Evolutionary conservation across 2,113 vertebrate species (phyloP).

Genomic region (Numenius arquata): DNA sequence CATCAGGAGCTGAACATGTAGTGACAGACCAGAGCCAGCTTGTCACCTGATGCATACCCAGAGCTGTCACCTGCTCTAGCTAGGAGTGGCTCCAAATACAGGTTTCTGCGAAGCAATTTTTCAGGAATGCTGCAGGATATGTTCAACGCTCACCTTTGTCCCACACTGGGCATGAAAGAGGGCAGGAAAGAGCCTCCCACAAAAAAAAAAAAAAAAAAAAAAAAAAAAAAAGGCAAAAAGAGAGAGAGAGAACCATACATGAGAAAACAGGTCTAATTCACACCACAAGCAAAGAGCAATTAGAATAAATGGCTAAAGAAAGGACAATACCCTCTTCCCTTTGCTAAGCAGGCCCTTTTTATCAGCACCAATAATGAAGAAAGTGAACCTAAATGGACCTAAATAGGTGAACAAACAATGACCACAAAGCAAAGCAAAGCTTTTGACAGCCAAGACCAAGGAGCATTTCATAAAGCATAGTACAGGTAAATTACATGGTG

Average conservation of each 20-base stretch:
- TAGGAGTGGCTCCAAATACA: background rate
- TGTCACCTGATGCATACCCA: rapidly evolving
- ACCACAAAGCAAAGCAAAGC: background rate
- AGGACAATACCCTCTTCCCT: background rate
- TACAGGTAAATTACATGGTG: background rate
- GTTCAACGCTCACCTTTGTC: background rate
- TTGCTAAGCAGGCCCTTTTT: background rate
- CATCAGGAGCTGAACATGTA: background rate
- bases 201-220: too few species aligned
- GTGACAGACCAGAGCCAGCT: background rate
- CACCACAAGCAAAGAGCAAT: background rate
- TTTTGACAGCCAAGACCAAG: slow-evolving; percentile 29
- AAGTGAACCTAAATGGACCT: background rate
- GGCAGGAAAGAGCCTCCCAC: background rate
- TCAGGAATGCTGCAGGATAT: background rate
- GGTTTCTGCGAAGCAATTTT: background rate
- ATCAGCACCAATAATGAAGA: background rate
- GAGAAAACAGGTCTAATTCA: background rate
- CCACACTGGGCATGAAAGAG: background rate
- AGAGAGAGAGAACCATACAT: background rate
- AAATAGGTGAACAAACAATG: slow-evolving; percentile 5
- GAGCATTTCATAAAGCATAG: background rate
- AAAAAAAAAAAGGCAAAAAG: background rate
- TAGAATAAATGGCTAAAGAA: background rate
- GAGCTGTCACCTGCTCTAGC: background rate